phyloP scores from a whole-genome alignment of 2,888 invertebrate genomes.

The Conops quadrifasciatus region DNA sequence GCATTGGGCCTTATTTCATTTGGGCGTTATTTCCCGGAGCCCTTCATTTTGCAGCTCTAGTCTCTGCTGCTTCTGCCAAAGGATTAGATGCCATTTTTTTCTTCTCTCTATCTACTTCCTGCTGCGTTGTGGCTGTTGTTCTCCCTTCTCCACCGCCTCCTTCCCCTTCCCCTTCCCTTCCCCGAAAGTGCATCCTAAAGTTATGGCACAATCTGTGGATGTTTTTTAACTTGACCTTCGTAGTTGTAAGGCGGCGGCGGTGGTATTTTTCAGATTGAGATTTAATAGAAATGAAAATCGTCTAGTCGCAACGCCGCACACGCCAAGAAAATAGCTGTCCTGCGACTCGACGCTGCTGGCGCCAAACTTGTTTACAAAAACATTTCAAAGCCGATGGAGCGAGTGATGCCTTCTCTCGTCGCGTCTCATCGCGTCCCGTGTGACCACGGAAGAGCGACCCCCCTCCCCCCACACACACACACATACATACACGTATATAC shows the following conservation, averaged over 20 bases:
- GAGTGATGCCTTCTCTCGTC: background rate
- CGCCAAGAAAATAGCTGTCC: background rate
- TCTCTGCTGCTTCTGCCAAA: slow-evolving; percentile 25
- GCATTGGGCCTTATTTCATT: too few relatives aligned
- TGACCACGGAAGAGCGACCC: too few relatives aligned
- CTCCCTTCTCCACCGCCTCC: background rate
- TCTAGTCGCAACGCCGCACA: too few relatives aligned
- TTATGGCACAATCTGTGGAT: background rate
- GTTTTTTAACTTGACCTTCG: slow-evolving; percentile 14
- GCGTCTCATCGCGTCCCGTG: background rate
- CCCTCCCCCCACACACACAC: background rate
- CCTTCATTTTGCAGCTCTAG: background rate
- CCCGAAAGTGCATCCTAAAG: background rate
- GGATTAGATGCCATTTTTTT: slow-evolving; percentile 22
- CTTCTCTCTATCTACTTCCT: too few relatives aligned
- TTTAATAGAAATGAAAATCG: too few relatives aligned
- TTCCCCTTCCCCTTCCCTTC: background rate
- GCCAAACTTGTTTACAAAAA: slow-evolving; percentile 35
- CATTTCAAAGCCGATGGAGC: background rate
- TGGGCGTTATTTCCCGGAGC: background rate
- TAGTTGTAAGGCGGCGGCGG: background rate
- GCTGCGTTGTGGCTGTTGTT: background rate
- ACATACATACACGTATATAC: background rate
- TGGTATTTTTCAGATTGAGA: too few relatives aligned
- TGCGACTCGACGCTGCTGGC: slow-evolving; percentile 32